phyloP scores from a whole-genome alignment of 2,113 vertebrate genomes.

The Prunella himalayana region DNA sequence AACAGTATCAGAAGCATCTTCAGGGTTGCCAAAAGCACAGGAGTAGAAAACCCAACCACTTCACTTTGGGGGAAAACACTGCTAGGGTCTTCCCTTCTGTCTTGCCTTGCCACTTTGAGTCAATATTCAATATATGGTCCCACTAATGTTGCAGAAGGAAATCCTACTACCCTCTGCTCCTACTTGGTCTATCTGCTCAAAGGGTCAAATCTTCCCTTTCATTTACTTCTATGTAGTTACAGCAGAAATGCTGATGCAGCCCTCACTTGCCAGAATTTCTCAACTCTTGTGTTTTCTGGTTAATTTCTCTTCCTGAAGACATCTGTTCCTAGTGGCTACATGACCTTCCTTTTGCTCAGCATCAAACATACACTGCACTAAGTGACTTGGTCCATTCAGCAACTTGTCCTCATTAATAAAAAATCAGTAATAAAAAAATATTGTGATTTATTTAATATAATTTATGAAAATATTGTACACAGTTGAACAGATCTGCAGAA shows the following conservation, averaged over 20 bases:
- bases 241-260: neutral
- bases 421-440: neutral
- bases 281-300: neutral
- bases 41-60: neutral
- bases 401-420: neutral
- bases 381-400: neutral
- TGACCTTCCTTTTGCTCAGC: neutral
- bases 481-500: neutral
- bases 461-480: neutral
- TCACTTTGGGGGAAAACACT: neutral
- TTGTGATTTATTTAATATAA: neutral
- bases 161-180: neutral
- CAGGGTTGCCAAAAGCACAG: neutral
- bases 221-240: neutral
- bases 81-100: neutral
- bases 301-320: neutral
- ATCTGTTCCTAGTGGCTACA: neutral
- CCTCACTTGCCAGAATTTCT: neutral
- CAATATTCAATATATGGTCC: neutral
- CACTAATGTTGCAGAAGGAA: neutral
- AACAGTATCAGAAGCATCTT: neutral
- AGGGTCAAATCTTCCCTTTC: neutral
- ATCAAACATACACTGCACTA: neutral
- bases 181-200: neutral
- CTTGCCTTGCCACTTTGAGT: neutral